phyloP scores from a whole-genome alignment of 2,113 vertebrate genomes.

The Orycteropus afer region DNA sequence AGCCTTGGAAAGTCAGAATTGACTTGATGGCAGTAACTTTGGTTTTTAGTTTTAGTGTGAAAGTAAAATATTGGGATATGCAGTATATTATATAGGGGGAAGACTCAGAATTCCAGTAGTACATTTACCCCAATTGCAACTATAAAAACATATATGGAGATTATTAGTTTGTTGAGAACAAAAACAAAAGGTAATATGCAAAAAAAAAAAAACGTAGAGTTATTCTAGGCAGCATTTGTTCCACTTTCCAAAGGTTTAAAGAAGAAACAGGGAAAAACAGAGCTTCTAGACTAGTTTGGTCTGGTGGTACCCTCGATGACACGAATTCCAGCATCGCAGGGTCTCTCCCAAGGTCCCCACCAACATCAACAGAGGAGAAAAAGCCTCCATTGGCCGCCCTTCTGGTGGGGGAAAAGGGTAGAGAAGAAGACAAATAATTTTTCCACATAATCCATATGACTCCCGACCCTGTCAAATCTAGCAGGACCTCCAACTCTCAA shows the following conservation, averaged over 20 bases:
- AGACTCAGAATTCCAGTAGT: conserved; percentile 12
- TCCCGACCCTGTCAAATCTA: background rate
- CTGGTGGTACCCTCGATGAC: background rate
- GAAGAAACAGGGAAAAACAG: background rate
- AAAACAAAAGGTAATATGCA: conserved; percentile 4
- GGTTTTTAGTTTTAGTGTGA: too few species aligned
- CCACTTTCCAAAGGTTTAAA: background rate
- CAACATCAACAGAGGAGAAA: background rate
- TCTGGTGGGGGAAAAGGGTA: too few species aligned
- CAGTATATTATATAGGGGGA: background rate
- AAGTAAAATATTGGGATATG: conserved; percentile 3
- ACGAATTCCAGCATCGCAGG: background rate
- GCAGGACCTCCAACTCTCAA: background rate
- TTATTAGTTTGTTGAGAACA: conserved; percentile 28
- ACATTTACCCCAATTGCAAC: background rate
- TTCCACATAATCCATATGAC: background rate
- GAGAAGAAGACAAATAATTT: background rate
- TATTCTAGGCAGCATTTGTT: background rate
- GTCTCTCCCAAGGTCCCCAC: background rate
- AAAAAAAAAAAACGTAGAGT: background rate
- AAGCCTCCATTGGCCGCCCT: background rate
- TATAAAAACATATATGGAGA: background rate
- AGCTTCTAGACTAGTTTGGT: background rate
- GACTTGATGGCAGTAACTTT: too few species aligned
- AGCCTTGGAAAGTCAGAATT: too few species aligned